phyloP scores from a whole-genome alignment of 1,140 invertebrate genomes.

The Lamellibrachia luymesi region DNA sequence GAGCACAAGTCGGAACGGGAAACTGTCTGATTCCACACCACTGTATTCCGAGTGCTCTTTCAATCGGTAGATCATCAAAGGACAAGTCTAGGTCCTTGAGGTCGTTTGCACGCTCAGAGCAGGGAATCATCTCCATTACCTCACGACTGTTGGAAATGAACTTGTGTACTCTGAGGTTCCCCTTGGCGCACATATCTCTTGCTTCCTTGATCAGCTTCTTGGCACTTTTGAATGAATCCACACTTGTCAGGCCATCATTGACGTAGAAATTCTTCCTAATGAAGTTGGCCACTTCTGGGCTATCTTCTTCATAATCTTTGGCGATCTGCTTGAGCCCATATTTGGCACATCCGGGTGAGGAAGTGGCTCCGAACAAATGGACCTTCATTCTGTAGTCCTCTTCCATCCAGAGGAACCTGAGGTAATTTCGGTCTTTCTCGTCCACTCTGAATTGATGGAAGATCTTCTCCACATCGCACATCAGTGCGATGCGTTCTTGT shows the following conservation, averaged over 20 bases:
- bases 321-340: constrained; percentile 29
- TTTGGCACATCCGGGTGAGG: constrained; percentile 31
- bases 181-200: constrained; percentile 23
- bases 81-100: constrained; percentile 30
- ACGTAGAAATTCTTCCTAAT: constrained; percentile 31
- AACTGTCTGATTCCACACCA: constrained; percentile 36
- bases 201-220: constrained; percentile 18
- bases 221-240: neutral
- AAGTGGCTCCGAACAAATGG: constrained; percentile 31
- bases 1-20: constrained; percentile 31
- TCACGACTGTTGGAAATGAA: constrained; percentile 18
- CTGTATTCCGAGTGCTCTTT: constrained; percentile 33
- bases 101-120: neutral
- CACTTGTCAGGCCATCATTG: constrained; percentile 18
- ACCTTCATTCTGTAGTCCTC: constrained; percentile 28
- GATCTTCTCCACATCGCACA: constrained; percentile 33
- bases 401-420: constrained; percentile 32
- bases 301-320: constrained; percentile 15
- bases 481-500: constrained; percentile 31
- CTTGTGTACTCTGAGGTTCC: too few relatives aligned
- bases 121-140: constrained; percentile 15
- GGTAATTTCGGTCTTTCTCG: constrained; percentile 24
- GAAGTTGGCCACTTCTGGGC: constrained; percentile 23
- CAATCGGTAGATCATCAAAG: constrained; percentile 32
- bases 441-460: constrained; percentile 31